Percentiles rank a stretch among this genome's conserved stretches.
Conservation (phyloP, 2,888 invertebrate species). For the Clitarchus hookeri region DNA sequence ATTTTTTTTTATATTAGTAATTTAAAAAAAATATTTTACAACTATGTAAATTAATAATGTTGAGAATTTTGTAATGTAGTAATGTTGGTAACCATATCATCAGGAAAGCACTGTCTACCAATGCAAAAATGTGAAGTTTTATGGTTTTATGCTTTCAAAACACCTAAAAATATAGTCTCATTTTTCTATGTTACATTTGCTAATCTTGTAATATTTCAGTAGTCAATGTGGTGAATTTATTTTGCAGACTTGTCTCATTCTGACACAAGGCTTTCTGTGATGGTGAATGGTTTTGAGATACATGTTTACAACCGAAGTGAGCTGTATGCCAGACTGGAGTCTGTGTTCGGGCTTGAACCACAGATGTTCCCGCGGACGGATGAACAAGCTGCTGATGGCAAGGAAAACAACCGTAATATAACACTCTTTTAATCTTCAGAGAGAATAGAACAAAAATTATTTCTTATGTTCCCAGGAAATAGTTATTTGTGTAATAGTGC, state of each 20-base stretch:
- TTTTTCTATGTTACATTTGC: constrained; percentile 19
- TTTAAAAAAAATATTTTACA: no score
- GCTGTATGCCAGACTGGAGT: constrained; percentile 84
- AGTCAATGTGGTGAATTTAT: constrained; percentile 5
- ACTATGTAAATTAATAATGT: no score
- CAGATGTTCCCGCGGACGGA: constrained; percentile 68
- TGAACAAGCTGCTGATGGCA: constrained; percentile 48
- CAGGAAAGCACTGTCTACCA: no score
- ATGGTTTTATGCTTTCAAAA: background rate
- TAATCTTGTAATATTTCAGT: background rate
- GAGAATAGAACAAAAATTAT: no score
- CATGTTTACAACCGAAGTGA: constrained; percentile 94
- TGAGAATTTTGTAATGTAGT: no score
- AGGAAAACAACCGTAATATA: background rate
- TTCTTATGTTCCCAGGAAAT: no score
- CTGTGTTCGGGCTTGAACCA: constrained; percentile 82
- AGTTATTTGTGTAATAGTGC: no score
- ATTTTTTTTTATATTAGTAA: no score
- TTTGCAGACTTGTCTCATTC: constrained; percentile 89
- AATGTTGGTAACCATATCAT: no score
- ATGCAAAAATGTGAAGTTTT: no score
- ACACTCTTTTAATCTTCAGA: background rate
- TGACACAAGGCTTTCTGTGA: constrained; percentile 86
- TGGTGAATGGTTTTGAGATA: constrained; percentile 91
- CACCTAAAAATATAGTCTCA: background rate